Evolutionary conservation across 1,140 invertebrate species (phyloP), one percentile per base, ranked within the genome.

Genomic region (Plodia interpunctella): DNA sequence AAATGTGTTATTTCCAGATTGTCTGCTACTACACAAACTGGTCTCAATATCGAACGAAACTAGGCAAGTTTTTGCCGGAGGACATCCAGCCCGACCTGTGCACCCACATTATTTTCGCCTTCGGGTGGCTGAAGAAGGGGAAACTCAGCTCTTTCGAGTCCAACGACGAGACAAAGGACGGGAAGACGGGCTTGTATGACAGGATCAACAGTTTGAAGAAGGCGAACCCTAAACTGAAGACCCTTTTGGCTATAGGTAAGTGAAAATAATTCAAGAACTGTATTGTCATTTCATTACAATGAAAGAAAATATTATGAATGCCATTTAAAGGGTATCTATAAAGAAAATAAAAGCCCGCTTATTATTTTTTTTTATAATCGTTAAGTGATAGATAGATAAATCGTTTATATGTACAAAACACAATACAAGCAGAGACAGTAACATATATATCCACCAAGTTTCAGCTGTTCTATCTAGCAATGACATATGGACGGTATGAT

Each of bases 11-110:
- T n/a, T 66, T 65, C 38, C 90, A 96, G 93, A 91, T 98, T 57
- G 97, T 98, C 0, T 98, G 97, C 80, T 99, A 98, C 83, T 98
- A 98, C 88, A 98, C 97, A 17, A 98, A 99, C 90, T 99, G 98
- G 98, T 97, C 98, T 0, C 98, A 99, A 79, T 99, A 99, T 80
- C 91, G 98, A 56, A 94, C 95, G 0, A 98, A 98, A 81, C 91
- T 96, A 59, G 98, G 97, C 28, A 98, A 98, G 90, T 99, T 97
- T 89, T 79, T 94, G 30, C 98, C 98, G 0, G 98, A 99, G 90
- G 97, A 99, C 83, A 98, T 99, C 63, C 94, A 97, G 59, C 96
- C 97, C 1, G 95, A 97, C 85, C 92, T 99, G 5, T 99, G 98
- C 86, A 99, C 98, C 0, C 98, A 99, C 90, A 92, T 99, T 70